Base-by-base conservation (phyloP, 2,797 vertebrate species). In the Bovichtus diacanthus region DNA sequence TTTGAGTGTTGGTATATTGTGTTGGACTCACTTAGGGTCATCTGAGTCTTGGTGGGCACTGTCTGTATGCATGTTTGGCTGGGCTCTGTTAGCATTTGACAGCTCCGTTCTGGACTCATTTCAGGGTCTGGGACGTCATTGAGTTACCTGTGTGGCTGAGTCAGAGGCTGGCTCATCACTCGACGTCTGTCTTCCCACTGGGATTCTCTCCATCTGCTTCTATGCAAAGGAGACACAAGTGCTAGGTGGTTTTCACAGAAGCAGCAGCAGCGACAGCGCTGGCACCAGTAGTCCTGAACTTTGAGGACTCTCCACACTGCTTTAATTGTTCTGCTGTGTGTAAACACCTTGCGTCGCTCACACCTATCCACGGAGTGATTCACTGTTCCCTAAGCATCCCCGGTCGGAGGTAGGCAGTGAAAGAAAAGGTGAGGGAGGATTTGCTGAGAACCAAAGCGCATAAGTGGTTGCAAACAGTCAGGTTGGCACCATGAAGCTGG, bases 401-500 rank as follows among this genome's bases (percentile, higher is more conserved):
- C 16, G 39, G 34, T 51, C 21, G 51, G 76, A 78, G 78, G 74
- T 83, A 31, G 80, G 74, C 74, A 63, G 74, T 29, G 9, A 83
- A 62, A 78, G 82, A 74, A 79, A 83, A 87, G 81, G 76, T 58
- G 31, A 78, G 63, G 63, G 78, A 87, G 75, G 62, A 61, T 59
- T 76, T 50, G 16, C 39, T 27, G 1, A 73, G 47, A 70, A 21
- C 34, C 25, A 63, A 38, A 80, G 49, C 9, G 18, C 46, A 71
- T n/a, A 64, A 66, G 75, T 29, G 47, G 15, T 60, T 34, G 64
- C 63, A 36, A 25, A 43, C 44, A 58, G 66, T 67, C 61, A 63
- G 74, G 44, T 62, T 31, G 81, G 59, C 79, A 90, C 67, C 83
- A 95, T 95, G 94, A 93, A 83, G 83, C 83, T 94, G 83, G 84